phyloP scores from a whole-genome alignment of 37 sponge, comb jelly and placozoan genomes.

The Theonella swinhoei region DNA sequence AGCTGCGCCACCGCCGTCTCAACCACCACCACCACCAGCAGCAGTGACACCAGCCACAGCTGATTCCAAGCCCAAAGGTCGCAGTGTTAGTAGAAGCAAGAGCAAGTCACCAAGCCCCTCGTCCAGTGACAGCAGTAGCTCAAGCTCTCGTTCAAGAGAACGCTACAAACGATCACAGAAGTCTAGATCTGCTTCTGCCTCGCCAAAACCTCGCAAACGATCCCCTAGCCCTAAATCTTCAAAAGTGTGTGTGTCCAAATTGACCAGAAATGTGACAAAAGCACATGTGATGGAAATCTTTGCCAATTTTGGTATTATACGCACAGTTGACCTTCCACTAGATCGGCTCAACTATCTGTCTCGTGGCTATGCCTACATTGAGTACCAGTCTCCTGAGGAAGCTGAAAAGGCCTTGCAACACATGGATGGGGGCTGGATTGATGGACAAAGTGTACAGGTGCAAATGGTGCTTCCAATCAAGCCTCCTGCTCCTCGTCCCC shows the following conservation, averaged over 20 bases:
- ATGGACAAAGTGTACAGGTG: constrained; percentile 71
- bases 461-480: constrained; percentile 68
- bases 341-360: constrained; percentile 70
- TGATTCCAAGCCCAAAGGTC: background rate
- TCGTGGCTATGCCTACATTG: constrained; percentile 82
- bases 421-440: constrained; percentile 87
- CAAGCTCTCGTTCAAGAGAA: constrained; percentile 40
- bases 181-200: constrained; percentile 29
- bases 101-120: constrained; percentile 6
- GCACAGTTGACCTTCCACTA: constrained; percentile 72
- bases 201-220: constrained; percentile 36
- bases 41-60: background rate
- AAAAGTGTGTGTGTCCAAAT: constrained; percentile 70
- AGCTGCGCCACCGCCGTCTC: background rate
- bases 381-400: constrained; percentile 58
- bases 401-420: constrained; percentile 69
- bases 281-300: constrained; percentile 85
- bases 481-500: constrained; percentile 34
- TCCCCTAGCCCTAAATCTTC: constrained; percentile 55
- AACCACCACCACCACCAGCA: background rate
- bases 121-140: constrained; percentile 12
- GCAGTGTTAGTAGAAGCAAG: background rate
- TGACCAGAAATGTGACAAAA: constrained; percentile 83
- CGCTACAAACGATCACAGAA: constrained; percentile 5
- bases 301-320: constrained; percentile 70